A percentile compares a stretch with the other conserved stretches of the same genome.
Evolutionary conservation across 1,140 invertebrate species (phyloP).

Genomic region (Caerostris extrusa): DNA sequence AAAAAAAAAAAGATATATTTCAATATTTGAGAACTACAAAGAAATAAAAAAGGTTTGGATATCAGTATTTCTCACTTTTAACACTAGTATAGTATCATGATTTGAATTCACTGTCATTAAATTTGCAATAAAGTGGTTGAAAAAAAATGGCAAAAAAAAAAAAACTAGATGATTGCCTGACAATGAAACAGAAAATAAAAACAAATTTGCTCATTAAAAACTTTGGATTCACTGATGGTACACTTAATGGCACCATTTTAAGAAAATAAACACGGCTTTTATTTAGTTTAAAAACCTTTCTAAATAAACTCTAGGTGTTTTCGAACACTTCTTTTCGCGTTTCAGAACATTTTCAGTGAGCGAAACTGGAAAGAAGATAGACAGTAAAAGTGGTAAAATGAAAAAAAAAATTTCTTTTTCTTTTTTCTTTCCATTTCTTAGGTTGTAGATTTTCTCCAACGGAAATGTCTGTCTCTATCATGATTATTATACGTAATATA

Average conservation of each 20-base stretch:
- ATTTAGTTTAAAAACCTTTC: constrained; percentile 36
- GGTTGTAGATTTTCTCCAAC: background rate
- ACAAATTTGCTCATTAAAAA: constrained; percentile 65
- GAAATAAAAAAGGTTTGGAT: background rate
- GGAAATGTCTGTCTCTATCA: too few species aligned
- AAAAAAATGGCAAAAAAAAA: background rate
- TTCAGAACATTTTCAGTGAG: background rate
- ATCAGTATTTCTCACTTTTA: background rate
- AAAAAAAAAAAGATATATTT: background rate
- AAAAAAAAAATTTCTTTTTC: background rate
- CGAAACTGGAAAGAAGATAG: background rate
- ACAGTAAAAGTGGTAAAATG: background rate
- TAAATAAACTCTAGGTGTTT: constrained; percentile 60
- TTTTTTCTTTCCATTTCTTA: background rate
- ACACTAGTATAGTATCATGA: background rate
- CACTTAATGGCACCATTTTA: constrained; percentile 37
- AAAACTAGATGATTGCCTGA: background rate
- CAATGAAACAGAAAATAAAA: background rate
- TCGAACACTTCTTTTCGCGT: background rate
- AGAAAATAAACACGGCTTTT: constrained; percentile 67
- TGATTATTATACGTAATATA: constrained; percentile 20
- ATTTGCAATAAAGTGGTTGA: constrained; percentile 24
- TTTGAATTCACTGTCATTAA: constrained; percentile 52
- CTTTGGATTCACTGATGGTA: background rate
- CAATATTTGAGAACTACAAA: background rate